Base-by-base conservation (phyloP, 1,140 invertebrate genomes). In the Trachymyrmex cornetzi region DNA sequence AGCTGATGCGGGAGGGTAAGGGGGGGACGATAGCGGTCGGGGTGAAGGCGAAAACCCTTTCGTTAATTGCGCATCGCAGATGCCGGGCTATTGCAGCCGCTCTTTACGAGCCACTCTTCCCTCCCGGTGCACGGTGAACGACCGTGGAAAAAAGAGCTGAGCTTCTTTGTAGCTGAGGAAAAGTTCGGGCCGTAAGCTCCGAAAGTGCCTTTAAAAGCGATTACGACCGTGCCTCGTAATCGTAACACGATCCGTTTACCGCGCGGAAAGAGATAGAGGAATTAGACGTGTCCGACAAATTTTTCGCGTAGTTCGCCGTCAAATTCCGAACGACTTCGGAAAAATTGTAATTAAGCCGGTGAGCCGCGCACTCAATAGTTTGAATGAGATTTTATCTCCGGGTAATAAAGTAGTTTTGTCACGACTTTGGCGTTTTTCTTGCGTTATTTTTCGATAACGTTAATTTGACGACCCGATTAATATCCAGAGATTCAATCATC, bases 31-130 rank as follows among this genome's bases (percentile, higher is more conserved):
- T 27, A 63, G 57, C 59, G 80, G 88, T 82, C 77, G 87, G 87
- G 80, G 82, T 72, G 89, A 81, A 91, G 92, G 87, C 90, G 89
- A 93, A 93, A 95, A 95, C 94, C 94, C 94, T 94, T 95, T 94
- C 92, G 94, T 95, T 95, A 95, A 95, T 95, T 95, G 93, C 92
- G 87, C 91, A 94, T 94, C 93, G 91, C 94, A 94, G 93, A 95
- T 94, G 94, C 91, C 86, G 92, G 69, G 90, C 90, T 92, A 93
- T 93, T 94, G 91, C 92, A 89, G 88, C 85, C 91, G 89, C 89
- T 92, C 88, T 93, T 94, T 93, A 90, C 90, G 90, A 90, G 80
- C 87, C 53, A 53, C 85, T 89, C 74, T 80, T 74, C 80, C 75
- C 85, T 24, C 84, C 50, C 63, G 57, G n/a, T 77, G 24, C 69